Base-by-base conservation (phyloP, 1,140 invertebrate species). In the Drosophila rufa region DNA sequence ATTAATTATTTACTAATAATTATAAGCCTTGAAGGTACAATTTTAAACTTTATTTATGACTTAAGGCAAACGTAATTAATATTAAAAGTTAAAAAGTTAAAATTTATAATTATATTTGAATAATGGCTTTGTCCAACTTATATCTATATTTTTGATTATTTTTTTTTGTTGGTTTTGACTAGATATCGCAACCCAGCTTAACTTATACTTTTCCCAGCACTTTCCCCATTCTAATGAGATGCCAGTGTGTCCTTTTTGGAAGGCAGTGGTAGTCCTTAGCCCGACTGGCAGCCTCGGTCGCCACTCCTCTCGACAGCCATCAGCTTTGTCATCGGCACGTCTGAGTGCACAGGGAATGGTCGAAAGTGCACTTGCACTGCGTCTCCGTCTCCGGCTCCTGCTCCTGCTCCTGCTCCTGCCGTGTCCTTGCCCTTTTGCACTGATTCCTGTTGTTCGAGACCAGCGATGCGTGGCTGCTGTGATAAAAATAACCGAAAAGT, bases 401-500 rank as follows among this genome's bases (percentile, higher is more conserved):
- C 33, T 11, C 19, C 17, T 30, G 25, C 71, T 66, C 78, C 67
- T 46, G 56, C 51, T 46, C 27, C 4, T 9, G 59, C 36, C 25
- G 65, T 36, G 46, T 64, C 61, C 33, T 40, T 42, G 66, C 47
- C 67, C 61, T 53, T 73, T 77, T 84, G 81, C 83, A 80, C 73
- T 83, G 67, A 70, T 79, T 67, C 56, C 84, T 89, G 86, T 87
- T 87, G 84, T 87, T 89, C 76, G 80, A 80, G 77, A 65, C 61
- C 84, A 89, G 71, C 84, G 84, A 87, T 84, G 84, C 84, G 84
- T 87, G 84, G 77, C 74, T 78, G 68, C 66, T 71, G 77, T 84
- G 84, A 87, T 87, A 87, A 87, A 87, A 89, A 86, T 83, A 79
- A 65, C 77, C 79, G 43, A 80, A 77, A 77, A 89, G 76, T 89